A percentile compares a stretch with the other conserved stretches of the same genome.
These are phyloP conservation scores for Barbus barbus DNA, from an alignment of 2,113 vertebrate genomes.

Conservation along the genomic window DNA sequence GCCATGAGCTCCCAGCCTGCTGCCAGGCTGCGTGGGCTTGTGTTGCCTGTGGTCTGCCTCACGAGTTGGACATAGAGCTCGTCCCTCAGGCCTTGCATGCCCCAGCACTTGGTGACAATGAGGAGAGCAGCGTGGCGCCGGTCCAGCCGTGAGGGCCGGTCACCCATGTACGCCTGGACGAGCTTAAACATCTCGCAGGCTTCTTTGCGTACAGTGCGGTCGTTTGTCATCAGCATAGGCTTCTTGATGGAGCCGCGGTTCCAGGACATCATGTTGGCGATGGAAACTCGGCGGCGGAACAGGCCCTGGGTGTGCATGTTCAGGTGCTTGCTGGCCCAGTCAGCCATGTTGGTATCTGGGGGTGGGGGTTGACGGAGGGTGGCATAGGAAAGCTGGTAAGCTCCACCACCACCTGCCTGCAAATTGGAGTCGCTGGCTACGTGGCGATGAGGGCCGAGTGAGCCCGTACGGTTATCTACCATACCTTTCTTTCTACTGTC, in stretches of 20 bases:
- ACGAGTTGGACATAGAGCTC: slow-evolving; percentile 89
- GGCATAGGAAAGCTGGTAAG: slow-evolving; percentile 76
- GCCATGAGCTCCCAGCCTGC: slow-evolving; percentile 91
- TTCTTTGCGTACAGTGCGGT: slow-evolving; percentile 84
- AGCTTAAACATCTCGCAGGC: slow-evolving; percentile 91
- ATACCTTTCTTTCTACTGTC: slow-evolving; percentile 71
- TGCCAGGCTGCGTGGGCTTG: slow-evolving; percentile 78
- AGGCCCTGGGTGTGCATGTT: slow-evolving; percentile 92
- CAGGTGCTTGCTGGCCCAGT: slow-evolving; percentile 92
- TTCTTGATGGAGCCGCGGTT: slow-evolving; percentile 88
- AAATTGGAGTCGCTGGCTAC: slow-evolving; percentile 54
- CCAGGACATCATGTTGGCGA: slow-evolving; percentile 92
- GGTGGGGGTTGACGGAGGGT: slow-evolving; percentile 83
- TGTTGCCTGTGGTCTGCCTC: slow-evolving; percentile 88
- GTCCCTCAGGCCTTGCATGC: slow-evolving; percentile 82
- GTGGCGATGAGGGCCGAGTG: slow-evolving; percentile 68
- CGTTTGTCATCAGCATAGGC: slow-evolving; percentile 89
- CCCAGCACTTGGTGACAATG: slow-evolving; percentile 88
- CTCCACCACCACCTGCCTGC: slow-evolving; percentile 45
- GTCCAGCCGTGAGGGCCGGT: slow-evolving; percentile 85
- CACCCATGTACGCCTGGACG: slow-evolving; percentile 92
- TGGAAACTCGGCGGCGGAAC: slow-evolving; percentile 86
- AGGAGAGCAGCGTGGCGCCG: slow-evolving; percentile 81
- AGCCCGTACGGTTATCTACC: slow-evolving; percentile 61
- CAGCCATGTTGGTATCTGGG: slow-evolving; percentile 81